Base-by-base conservation (phyloP, 1,140 invertebrate species). In the Drosophila pseudoobscura region DNA sequence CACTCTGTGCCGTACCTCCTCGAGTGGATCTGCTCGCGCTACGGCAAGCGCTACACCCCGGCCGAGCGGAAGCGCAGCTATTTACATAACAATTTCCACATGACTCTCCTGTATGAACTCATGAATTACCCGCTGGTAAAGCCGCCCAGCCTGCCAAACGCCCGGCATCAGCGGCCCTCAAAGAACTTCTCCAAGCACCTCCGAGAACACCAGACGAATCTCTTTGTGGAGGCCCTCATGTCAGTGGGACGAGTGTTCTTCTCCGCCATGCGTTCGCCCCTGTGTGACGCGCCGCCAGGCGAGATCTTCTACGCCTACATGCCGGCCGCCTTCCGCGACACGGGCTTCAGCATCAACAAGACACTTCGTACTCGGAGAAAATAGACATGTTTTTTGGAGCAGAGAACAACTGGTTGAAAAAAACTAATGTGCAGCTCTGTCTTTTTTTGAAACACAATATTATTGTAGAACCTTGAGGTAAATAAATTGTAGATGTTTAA, bases 11-110 rank as follows among this genome's bases (percentile, higher is more conserved):
- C 87, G 0, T 51, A 84, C 9, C 73, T 90, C 3, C 46, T 70
- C 9, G 77, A 90, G 20, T 90, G 88, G 88, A 84, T 90, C 6
- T 51, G 70, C 5, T 17, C 44, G 3, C 76, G 88, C 0, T 90
- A 88, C 50, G 83, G 83, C 8, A 72, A 84, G 11, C 73, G 46
- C 0, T 90, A 78, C 45, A 71, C 72, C 0, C 24, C 49, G 4
- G 13, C n/a, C 0, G 70, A 90, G 2, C 47, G 52, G 6, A 11
- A 29, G 6, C 41, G 29, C 2, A 59, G 26, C 6, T 69, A 39
- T 6, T 0, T 0, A 0, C 20, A 31, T 0, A 35, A 57, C 31
- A 57, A 11, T 2, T 13, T 39, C 11, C 35, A 49, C 8, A 0
- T 2, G 2, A 24, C 57, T 0, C 75, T 88, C 43, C 13, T 64